Percentiles rank a stretch among this genome's conserved stretches.
Evolutionary conservation across 30 jellyfish, hydroid and myxozoan species (phyloP).

Genomic region (Clytia hemisphaerica): DNA sequence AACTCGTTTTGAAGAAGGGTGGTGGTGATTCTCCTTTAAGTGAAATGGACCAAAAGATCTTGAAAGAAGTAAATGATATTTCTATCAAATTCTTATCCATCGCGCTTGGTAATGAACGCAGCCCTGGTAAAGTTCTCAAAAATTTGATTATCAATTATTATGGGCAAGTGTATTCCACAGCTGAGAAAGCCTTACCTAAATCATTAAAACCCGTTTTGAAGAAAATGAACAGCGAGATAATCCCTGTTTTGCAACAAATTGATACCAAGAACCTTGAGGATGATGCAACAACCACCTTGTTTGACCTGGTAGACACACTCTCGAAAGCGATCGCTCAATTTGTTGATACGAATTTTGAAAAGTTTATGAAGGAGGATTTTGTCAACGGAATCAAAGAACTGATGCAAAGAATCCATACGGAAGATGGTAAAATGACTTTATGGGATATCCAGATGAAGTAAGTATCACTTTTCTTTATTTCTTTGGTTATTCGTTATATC

Average conservation of each 20-base stretch:
- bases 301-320: conserved; percentile 26
- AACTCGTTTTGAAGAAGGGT: too few species aligned
- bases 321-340: conserved; percentile 10
- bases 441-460: too few species aligned
- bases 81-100: too few species aligned
- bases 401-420: conserved; percentile 3
- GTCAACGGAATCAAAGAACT: neutral
- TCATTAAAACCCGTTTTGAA: conserved; percentile 26
- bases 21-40: too few species aligned
- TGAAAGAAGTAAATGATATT: too few species aligned
- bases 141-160: too few species aligned
- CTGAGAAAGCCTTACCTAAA: conserved; percentile 4
- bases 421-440: neutral
- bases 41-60: too few species aligned
- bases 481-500: too few species aligned
- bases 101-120: too few species aligned
- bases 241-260: neutral
- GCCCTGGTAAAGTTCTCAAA: too few species aligned
- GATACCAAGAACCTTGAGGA: conserved; percentile 9
- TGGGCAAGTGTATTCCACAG: too few species aligned
- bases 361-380: conserved; percentile 24
- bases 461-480: too few species aligned
- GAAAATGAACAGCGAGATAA: conserved; percentile 6
- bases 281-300: conserved; percentile 39
- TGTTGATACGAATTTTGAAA: conserved; percentile 17